Base-by-base conservation (phyloP, 2,113 vertebrate genomes). In the Gorsachius goisagi region DNA sequence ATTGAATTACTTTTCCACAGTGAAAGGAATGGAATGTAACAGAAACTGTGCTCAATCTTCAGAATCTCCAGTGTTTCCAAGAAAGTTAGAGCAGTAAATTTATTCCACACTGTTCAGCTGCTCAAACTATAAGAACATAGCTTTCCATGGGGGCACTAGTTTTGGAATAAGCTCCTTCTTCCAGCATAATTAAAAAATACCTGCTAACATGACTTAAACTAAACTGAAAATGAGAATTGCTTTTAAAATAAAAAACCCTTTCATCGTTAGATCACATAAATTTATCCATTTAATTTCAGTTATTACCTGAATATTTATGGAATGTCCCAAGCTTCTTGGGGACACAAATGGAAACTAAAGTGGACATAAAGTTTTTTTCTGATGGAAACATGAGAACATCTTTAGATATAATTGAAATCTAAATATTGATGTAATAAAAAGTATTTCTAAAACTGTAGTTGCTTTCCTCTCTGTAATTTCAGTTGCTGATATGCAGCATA, bases 1-100 rank as follows among this genome's bases (percentile, higher is more conserved):
- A 94, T 79, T 89, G 33, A 91, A 90, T 89, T 96, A 90, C 63
- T 74, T 92, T 44, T 67, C 52, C 80, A 71, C 28, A 47, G 39
- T 50, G 39, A 87, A 92, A 93, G 14, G 24, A 85, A 39, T 72
- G 27, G 62, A 91, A 82, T 76, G 35, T 28, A 89, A 52, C 15
- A 68, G 72, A 88, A 89, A 72, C 18, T 4, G 2, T 81, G 78
- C n/a, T 56, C 58, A 56, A 88, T 83, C 33, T 90, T 22, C 27
- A 91, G 47, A 78, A 56, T 78, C 53, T 73, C 19, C 41, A n/a
- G 3, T 68, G 44, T 68, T 90, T 78, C 53, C 66, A 88, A 74
- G 44, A 72, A 78, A 85, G 11, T 41, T 71, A 84, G 16, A 71
- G 21, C 4, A 64, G 21, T 44, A 85, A 89, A 93, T 88, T 60